Conservation (phyloP, 2,888 invertebrate species). For the Lepas anatifera region DNA sequence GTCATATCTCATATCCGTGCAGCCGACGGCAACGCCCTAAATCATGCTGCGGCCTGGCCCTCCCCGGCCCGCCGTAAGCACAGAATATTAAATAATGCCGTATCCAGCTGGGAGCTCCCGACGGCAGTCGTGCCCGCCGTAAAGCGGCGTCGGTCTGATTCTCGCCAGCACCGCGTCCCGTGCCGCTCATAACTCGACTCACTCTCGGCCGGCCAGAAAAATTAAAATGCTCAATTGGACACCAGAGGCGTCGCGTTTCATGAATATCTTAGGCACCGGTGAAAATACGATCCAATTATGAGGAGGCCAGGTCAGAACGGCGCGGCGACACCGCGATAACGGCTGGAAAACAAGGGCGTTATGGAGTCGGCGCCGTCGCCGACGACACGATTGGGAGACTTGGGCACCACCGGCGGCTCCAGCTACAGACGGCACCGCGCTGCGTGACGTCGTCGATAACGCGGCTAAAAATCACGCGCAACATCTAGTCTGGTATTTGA, state of each 20-base stretch:
- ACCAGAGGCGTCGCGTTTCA: constrained; percentile 8
- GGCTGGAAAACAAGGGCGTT: not conserved
- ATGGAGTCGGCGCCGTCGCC: not conserved
- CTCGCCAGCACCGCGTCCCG: not conserved
- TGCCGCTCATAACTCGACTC: not conserved
- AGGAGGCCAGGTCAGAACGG: not conserved
- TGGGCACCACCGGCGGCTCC: too few relatives aligned
- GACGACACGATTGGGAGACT: too few relatives aligned
- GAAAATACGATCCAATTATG: constrained; percentile 8
- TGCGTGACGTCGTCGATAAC: too few relatives aligned
- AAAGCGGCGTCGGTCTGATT: not conserved
- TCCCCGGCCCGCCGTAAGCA: not conserved
- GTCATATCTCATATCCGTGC: not conserved
- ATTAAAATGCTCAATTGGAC: constrained; percentile 8
- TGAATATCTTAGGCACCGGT: not conserved
- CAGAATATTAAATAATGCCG: constrained; percentile 10
- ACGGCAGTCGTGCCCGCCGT: not conserved
- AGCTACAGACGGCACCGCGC: too few relatives aligned
- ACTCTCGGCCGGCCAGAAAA: constrained; percentile 7
- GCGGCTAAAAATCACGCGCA: too few relatives aligned
- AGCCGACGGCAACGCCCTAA: not conserved
- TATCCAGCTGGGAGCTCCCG: constrained; percentile 1
- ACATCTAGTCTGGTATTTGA: too few relatives aligned
- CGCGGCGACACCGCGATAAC: not conserved
- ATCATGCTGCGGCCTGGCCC: not conserved